Conservation (phyloP, 1,140 invertebrate genomes). For the Zaprionus camerounensis region DNA sequence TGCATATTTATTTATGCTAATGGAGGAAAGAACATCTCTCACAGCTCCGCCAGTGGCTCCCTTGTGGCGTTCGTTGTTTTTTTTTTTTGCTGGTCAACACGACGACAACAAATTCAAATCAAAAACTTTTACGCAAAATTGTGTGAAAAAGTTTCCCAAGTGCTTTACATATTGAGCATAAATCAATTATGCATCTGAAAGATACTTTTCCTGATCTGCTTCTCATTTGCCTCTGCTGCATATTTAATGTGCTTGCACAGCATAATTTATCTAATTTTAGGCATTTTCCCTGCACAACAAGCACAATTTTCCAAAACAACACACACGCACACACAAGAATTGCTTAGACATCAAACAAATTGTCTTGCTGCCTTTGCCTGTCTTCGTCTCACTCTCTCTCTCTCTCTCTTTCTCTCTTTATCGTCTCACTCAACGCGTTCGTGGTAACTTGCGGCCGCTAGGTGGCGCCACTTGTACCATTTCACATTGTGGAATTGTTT, state of each 20-base stretch:
- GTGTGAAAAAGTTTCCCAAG: constrained; percentile 49
- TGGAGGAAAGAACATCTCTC: constrained; percentile 6
- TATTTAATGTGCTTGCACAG: constrained; percentile 41
- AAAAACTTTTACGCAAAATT: constrained; percentile 55
- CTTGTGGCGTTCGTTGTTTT: not conserved
- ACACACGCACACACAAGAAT: not conserved
- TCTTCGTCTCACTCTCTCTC: not conserved
- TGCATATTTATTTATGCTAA: constrained; percentile 57
- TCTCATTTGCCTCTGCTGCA: constrained; percentile 20
- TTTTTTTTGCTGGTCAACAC: constrained; percentile 17
- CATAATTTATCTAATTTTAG: constrained; percentile 62
- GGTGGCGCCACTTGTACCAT: constrained; percentile 58
- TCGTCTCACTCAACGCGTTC: not conserved
- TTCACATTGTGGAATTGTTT: constrained; percentile 17
- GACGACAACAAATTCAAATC: constrained; percentile 24
- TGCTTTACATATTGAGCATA: constrained; percentile 63
- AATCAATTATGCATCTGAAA: constrained; percentile 73
- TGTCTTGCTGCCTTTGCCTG: constrained; percentile 5
- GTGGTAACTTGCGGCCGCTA: constrained; percentile 50
- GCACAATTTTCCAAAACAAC: constrained; percentile 31
- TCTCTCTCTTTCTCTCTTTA: not conserved
- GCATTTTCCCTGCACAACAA: constrained; percentile 32
- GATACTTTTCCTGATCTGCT: constrained; percentile 49
- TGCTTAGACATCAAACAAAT: constrained; percentile 20
- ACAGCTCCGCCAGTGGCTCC: not conserved